phyloP scores from a whole-genome alignment of 2,113 vertebrate genomes.

The Actenoides lindsayi region DNA sequence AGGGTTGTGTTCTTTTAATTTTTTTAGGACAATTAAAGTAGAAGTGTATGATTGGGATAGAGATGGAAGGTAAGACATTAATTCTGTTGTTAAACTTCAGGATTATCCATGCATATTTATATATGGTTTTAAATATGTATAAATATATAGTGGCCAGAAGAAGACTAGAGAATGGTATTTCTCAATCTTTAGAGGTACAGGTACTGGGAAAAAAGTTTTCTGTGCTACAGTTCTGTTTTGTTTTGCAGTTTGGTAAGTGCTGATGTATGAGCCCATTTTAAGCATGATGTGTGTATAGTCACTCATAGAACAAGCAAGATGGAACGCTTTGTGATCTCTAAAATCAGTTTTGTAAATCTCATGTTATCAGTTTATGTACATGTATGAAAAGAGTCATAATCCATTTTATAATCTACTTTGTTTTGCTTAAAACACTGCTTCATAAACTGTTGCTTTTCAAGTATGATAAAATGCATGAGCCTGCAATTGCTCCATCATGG shows the following conservation, averaged over 20 bases:
- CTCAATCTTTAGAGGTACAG: neutral
- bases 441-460: neutral
- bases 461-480: neutral
- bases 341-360: neutral
- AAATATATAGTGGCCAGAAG: neutral
- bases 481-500: neutral
- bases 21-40: slow-evolving; percentile 88
- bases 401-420: neutral
- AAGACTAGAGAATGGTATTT: neutral
- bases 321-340: neutral
- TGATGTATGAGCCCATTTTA: neutral
- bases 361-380: neutral
- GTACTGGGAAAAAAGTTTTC: neutral
- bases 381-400: neutral
- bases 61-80: slow-evolving; percentile 86
- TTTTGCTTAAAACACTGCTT: neutral
- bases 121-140: neutral
- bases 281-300: neutral
- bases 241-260: neutral
- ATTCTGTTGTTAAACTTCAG: neutral
- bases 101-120: neutral
- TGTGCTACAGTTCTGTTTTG: neutral
- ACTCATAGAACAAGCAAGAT: neutral
- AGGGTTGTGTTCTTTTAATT: neutral
- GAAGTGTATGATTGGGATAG: slow-evolving; percentile 95